Conservation (phyloP, 2,113 vertebrate species). For the Geococcyx californianus region DNA sequence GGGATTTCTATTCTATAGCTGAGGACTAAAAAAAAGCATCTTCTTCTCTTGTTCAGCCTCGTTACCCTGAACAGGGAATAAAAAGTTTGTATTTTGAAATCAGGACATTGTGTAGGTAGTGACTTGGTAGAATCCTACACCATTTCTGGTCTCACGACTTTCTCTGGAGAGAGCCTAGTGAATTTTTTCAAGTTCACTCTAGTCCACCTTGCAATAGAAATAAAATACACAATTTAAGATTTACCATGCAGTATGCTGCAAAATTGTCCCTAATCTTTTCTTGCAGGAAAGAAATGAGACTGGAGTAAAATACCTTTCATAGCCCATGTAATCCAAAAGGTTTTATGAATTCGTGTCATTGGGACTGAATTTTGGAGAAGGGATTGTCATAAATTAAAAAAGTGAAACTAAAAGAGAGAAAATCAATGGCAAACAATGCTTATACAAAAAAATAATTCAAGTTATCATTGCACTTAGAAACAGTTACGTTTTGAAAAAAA, state of each 20-base stretch:
- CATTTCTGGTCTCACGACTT: background rate
- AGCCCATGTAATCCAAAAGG: background rate
- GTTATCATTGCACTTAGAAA: background rate
- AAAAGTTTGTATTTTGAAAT: background rate
- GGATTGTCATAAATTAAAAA: background rate
- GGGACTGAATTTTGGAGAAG: background rate
- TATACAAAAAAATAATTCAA: background rate
- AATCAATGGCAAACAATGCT: background rate
- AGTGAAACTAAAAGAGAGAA: background rate
- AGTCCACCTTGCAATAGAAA: background rate
- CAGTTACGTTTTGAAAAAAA: background rate
- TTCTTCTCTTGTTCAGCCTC: background rate
- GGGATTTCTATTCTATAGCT: background rate
- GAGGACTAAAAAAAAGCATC: background rate
- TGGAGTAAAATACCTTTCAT: background rate
- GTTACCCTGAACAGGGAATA: background rate
- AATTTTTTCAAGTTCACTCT: background rate
- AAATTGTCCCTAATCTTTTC: constrained; percentile 9
- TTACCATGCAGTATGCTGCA: background rate
- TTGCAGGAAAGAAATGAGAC: background rate
- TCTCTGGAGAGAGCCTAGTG: background rate
- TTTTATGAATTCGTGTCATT: background rate
- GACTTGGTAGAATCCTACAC: background rate
- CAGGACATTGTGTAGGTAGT: background rate
- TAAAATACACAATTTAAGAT: background rate